phyloP scores from a whole-genome alignment of 2,113 vertebrate genomes.

The Microtus montanus region DNA sequence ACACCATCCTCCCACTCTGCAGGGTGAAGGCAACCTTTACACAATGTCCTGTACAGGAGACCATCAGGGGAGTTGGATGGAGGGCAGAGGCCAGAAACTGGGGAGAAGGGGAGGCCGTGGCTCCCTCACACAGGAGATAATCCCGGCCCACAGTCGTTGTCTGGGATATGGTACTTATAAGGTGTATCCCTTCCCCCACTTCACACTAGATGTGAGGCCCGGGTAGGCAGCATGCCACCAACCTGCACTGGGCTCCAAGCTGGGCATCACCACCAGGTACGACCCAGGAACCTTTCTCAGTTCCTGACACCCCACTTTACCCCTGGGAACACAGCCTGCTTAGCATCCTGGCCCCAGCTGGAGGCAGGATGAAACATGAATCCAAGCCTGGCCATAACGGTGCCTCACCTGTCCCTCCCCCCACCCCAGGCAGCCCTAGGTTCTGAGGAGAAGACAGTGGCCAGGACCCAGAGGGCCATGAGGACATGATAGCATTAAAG shows the following conservation, averaged over 20 bases:
- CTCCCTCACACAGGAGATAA: not conserved
- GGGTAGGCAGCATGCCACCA: fast-evolving
- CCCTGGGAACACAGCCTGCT: not conserved
- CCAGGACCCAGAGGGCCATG: not conserved
- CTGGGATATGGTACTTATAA: not conserved
- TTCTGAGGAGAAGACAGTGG: no score
- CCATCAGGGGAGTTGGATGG: fast-evolving
- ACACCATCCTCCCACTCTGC: fast-evolving
- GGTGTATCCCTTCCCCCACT: not conserved
- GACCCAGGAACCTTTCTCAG: not conserved
- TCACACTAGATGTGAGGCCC: fast-evolving
- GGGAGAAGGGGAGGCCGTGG: no score
- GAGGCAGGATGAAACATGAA: fast-evolving
- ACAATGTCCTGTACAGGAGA: not conserved
- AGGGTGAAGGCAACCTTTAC: not conserved
- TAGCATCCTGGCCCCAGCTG: not conserved
- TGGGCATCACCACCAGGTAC: not conserved
- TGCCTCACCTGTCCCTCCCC: no score
- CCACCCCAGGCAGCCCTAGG: not conserved
- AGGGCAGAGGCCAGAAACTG: not conserved
- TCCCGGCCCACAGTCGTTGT: not conserved
- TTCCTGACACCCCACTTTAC: not conserved
- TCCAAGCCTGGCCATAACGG: not conserved
- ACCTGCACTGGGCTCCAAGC: not conserved
- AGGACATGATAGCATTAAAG: not conserved